Evolutionary conservation across 1,140 invertebrate species (phyloP).

Genomic region (Colletes latitarsis): DNA sequence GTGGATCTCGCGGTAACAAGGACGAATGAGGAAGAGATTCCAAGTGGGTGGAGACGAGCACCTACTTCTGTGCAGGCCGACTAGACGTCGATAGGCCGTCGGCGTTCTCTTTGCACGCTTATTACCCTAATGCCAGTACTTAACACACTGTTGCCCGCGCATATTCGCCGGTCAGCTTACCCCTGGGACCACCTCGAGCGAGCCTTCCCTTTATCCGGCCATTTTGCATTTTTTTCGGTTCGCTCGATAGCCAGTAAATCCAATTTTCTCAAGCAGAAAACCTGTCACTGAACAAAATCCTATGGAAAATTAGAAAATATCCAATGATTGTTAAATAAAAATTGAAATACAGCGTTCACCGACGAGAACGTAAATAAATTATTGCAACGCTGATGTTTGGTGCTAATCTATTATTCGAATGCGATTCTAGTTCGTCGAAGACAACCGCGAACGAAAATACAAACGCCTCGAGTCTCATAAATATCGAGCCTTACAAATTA

Average conservation of each 20-base stretch:
- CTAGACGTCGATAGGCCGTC: conserved; percentile 63
- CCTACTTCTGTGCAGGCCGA: conserved; percentile 54
- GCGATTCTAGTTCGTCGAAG: too few relatives aligned
- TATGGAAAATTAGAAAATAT: too few relatives aligned
- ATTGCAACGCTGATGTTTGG: too few relatives aligned
- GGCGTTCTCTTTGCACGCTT: conserved; percentile 78
- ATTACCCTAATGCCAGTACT: conserved; percentile 81
- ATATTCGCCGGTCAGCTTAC: conserved; percentile 73
- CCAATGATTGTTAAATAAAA: too few relatives aligned
- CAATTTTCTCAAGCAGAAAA: too few relatives aligned
- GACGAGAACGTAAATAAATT: too few relatives aligned
- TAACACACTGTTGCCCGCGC: conserved; percentile 78
- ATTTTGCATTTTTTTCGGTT: conserved; percentile 14
- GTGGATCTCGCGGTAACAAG: conserved; percentile 35
- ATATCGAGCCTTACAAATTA: conserved; percentile 16
- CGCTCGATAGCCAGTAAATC: not conserved
- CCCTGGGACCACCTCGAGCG: not conserved
- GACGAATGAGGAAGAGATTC: conserved; percentile 37
- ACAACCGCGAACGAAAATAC: not conserved
- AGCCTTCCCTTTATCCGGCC: not conserved
- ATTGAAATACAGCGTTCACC: too few relatives aligned
- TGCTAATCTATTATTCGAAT: too few relatives aligned
- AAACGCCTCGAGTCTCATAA: not conserved
- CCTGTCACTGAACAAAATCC: too few relatives aligned
- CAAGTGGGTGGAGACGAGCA: conserved; percentile 64